phyloP scores from a whole-genome alignment of 2,113 vertebrate genomes.

The Spilogale gracilis region DNA sequence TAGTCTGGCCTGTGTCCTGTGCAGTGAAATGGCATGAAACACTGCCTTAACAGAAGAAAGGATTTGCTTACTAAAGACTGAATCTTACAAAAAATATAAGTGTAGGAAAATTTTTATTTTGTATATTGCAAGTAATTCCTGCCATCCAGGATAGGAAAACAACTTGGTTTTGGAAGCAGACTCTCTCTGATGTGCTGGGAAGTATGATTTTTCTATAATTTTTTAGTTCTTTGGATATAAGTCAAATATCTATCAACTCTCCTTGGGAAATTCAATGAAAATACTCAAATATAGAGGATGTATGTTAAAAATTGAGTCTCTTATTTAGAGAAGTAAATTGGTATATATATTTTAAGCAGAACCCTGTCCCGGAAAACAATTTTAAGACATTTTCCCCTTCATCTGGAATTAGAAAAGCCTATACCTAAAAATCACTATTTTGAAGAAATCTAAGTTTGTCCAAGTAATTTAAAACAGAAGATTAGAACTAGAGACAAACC shows the following conservation, averaged over 20 bases:
- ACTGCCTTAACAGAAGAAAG: not conserved
- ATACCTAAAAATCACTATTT: not conserved
- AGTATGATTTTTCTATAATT: slow-evolving; percentile 35
- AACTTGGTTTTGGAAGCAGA: not conserved
- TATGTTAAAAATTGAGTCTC: not conserved
- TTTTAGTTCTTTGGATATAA: not conserved
- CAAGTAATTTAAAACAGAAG: slow-evolving; percentile 21
- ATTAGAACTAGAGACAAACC: not conserved
- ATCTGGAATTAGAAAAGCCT: slow-evolving; percentile 8
- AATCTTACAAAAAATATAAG: not conserved
- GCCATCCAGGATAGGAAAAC: not conserved
- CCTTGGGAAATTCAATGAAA: not conserved
- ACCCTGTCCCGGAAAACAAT: not conserved
- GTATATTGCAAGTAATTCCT: not conserved
- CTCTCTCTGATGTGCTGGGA: not conserved
- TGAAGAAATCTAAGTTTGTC: slow-evolving; percentile 11
- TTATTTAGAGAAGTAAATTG: slow-evolving; percentile 21
- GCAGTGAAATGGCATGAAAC: not conserved
- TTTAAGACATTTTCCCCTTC: not conserved
- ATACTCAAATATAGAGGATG: not conserved
- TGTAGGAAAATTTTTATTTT: not conserved
- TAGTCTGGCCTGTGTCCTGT: not conserved
- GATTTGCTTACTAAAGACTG: not conserved
- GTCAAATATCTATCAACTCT: not conserved
- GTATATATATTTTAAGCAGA: slow-evolving; percentile 14